Base-by-base conservation (phyloP, 2,888 invertebrate species). In the Synanthedon myopaeformis region DNA sequence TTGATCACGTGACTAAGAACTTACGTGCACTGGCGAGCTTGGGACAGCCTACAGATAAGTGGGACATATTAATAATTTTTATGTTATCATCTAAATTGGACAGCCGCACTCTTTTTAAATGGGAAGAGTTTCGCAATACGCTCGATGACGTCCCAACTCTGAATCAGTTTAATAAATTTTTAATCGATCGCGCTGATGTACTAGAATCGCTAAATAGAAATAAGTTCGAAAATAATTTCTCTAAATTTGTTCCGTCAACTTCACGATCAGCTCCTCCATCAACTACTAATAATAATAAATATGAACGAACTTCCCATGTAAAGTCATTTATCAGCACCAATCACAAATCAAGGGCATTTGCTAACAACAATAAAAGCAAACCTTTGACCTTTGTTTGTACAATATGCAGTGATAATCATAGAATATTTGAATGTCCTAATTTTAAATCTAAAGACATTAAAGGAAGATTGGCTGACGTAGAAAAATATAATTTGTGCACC, bases 1-100 rank as follows among this genome's bases (percentile, higher is more conserved):
- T 63, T 0, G 63, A 63, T 49, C 56, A 60, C 41, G 58, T 60
- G 1, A 58, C 57, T 8, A 60, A 63, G 51, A 62, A 62, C 42
- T 52, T 63, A 13, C 59, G 63, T 8, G 63, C 61, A 1, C 53
- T 63, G 51, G 23, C 56, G 6, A 59, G 53, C 41, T 49, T 61
- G n/a, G 63, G 58, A 1, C 58, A 58, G 41, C 60, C 61, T 2
- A 60, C 61, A 3, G 58, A 59, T 12, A 52, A 57, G 6, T 60
- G 58, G 57, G 60, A 59, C 19, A 23, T 45, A 0, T 19, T 58
- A n/a, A 45, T 61, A 14, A 59, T 60, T 35, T 56, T 54, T 51
- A 50, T 58, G 52, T 35, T 60, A 12, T 51, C 58, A 0, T 54
- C 56, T 41, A 62, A 60, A 52, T 50, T 62, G 41, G 62, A 62